A percentile compares a stretch with the other conserved stretches of the same genome.
Evolutionary conservation across 2,888 invertebrate genomes (phyloP).

Genomic region (Aleiodes testaceus): DNA sequence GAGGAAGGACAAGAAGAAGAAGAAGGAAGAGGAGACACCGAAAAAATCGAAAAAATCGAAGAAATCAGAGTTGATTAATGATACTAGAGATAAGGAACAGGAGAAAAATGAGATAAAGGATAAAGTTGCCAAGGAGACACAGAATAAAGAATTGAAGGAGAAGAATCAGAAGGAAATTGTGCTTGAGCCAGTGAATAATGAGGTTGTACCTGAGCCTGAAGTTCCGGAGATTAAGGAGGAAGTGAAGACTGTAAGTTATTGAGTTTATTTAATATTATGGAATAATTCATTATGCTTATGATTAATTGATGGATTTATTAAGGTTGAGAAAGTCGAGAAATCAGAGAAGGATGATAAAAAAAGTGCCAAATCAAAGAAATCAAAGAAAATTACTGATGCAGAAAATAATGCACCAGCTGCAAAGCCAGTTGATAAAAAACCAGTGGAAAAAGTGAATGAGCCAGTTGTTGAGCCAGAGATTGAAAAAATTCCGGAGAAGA

Average conservation of each 20-base stretch:
- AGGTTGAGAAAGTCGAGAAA: constrained; percentile 64
- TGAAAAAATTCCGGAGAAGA: constrained; percentile 55
- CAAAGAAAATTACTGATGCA: constrained; percentile 61
- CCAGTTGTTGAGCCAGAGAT: constrained; percentile 53
- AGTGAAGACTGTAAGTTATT: constrained; percentile 46
- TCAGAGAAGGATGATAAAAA: constrained; percentile 70
- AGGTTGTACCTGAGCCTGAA: constrained; percentile 59
- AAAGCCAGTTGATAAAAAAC: constrained; percentile 56
- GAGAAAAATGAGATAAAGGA: constrained; percentile 73
- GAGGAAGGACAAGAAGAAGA: constrained; percentile 82
- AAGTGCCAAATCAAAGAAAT: constrained; percentile 71
- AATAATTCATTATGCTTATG: constrained; percentile 19
- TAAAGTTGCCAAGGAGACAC: constrained; percentile 74
- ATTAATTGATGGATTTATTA: constrained; percentile 28
- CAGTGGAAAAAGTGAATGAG: constrained; percentile 51
- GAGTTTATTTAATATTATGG: background rate
- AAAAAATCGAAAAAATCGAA: constrained; percentile 74
- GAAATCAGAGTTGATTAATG: constrained; percentile 73
- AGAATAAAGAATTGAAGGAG: constrained; percentile 74
- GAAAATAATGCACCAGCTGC: constrained; percentile 50
- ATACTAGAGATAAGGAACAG: constrained; percentile 71
- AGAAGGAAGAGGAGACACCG: constrained; percentile 78
- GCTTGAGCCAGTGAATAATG: constrained; percentile 64
- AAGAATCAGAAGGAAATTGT: constrained; percentile 70
- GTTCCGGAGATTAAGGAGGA: constrained; percentile 55